phyloP scores from a whole-genome alignment of 2,113 vertebrate genomes.

The Mionectes macconnelli region DNA sequence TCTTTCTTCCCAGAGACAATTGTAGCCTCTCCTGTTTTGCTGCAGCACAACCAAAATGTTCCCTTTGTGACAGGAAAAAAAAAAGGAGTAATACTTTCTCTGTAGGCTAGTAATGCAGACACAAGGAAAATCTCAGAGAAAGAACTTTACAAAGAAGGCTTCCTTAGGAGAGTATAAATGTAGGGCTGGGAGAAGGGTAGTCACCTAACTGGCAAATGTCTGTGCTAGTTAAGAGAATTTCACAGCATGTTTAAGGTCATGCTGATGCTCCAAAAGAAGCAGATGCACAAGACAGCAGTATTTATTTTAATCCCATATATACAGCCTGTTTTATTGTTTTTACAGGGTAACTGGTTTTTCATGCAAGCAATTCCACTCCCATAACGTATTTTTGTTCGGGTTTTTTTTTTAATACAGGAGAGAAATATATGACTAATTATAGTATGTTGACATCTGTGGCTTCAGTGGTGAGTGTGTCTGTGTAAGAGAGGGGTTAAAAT shows the following conservation, averaged over 20 bases:
- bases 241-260: neutral
- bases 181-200: neutral
- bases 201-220: neutral
- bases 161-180: neutral
- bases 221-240: neutral
- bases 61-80: neutral
- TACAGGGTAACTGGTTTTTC: conserved; percentile 1
- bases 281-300: neutral
- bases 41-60: neutral
- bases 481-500: neutral
- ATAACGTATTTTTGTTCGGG: neutral
- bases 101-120: neutral
- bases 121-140: neutral
- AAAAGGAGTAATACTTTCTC: neutral
- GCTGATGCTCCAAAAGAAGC: neutral
- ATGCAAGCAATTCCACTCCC: neutral
- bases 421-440: neutral
- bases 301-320: conserved; percentile 24
- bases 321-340: neutral
- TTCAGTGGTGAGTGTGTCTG: neutral
- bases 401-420: neutral
- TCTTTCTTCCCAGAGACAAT: neutral
- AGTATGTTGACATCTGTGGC: neutral
- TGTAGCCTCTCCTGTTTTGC: neutral
- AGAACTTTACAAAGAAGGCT: neutral